Base-by-base conservation (phyloP, 2,113 vertebrate species). In the Dicaeum eximium region DNA sequence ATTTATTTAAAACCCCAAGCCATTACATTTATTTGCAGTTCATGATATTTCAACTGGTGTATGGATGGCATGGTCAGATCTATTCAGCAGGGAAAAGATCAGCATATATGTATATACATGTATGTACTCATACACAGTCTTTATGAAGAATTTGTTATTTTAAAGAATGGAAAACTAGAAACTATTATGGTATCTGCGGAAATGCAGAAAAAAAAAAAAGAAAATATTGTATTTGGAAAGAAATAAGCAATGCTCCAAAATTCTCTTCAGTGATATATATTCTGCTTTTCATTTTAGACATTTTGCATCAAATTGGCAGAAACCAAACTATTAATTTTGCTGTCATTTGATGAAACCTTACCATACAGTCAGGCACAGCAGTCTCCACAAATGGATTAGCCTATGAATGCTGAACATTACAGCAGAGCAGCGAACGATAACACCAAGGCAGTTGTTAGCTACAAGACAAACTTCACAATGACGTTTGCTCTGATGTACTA, bases 281-380 rank as follows among this genome's bases (percentile, higher is more conserved):
- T 86, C 64, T 66, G 24, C 54, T 95, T 88, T 91, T 92, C 58
- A 58, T 72, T 38, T 65, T 70, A 82, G 86, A 65, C 51, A 72
- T 85, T 58, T 92, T 81, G 31, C 50, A 87, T 65, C 61, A 73
- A 95, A 90, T 77, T 90, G 81, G 71, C 47, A 93, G 78, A 86
- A 90, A 44, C 30, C 44, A 88, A 91, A 67, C 64, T 93, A 88
- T 77, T 91, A 95, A 93, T 96, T 96, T 96, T 94, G 51, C 71
- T 90, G 62, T 91, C 42, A 56, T 77, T 88, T 91, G 62, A 73
- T 80, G 51, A 92, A 90, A 27, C 33, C 37, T 50, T 83, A n/a
- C 50, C 35, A 53, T 57, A 81, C 31, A 74, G 51, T 54, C 53
- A 88, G 80, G 71, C 58, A 72, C 27, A 90, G 73, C 90, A 91